Evolutionary conservation across 2,797 vertebrate species (phyloP).

Genomic region (Pseudochirops corinnae): DNA sequence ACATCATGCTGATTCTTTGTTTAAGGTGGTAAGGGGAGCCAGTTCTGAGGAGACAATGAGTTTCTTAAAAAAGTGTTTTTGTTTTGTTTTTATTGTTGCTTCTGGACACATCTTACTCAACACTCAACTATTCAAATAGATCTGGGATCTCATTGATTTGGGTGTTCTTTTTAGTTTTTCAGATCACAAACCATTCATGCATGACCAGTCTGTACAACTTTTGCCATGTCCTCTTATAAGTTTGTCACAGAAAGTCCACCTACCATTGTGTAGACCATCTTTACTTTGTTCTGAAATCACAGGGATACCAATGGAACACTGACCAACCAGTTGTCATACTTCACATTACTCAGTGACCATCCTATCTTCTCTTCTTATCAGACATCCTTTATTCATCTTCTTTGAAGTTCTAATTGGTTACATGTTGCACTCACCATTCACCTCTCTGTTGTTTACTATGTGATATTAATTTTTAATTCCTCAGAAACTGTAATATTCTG

Average conservation of each 20-base stretch:
- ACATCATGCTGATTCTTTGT: background rate
- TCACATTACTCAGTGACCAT: background rate
- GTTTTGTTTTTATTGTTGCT: background rate
- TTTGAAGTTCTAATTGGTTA: background rate
- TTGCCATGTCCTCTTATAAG: background rate
- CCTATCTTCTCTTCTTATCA: background rate
- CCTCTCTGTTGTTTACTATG: background rate
- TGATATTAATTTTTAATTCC: background rate
- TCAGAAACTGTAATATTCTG: background rate
- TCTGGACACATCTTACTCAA: background rate
- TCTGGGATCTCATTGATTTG: background rate
- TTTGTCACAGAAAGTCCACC: background rate
- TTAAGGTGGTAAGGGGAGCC: background rate
- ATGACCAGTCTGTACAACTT: background rate
- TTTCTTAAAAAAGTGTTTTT: background rate
- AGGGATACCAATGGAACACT: background rate
- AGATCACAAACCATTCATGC: background rate
- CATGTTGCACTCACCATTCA: background rate
- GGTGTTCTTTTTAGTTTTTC: background rate
- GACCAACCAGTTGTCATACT: background rate
- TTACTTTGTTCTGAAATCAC: background rate
- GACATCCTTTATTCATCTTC: background rate
- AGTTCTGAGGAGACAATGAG: background rate
- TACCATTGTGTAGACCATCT: background rate
- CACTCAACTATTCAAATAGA: background rate